These are phyloP conservation scores for Drosophila navojoa DNA, from an alignment of 1,140 invertebrate species.

Conservation along the genomic window DNA sequence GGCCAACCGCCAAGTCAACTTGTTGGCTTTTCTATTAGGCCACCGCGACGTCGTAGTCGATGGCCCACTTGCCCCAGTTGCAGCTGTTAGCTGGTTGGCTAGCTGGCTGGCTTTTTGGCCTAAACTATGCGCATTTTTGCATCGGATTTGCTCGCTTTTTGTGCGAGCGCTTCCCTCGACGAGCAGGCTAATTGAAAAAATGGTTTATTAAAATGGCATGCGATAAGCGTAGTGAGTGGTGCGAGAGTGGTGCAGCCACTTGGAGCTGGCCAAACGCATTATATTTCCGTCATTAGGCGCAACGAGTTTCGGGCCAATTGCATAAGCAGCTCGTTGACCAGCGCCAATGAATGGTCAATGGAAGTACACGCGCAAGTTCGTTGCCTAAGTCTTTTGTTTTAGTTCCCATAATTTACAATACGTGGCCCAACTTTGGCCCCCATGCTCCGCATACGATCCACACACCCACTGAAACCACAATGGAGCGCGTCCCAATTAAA, in stretches of 20 bases:
- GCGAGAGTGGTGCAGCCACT: neutral
- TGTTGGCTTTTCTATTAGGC: conserved; percentile 53
- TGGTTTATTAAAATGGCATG: conserved; percentile 71
- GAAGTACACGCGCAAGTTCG: conserved; percentile 31
- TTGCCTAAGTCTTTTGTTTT: conserved; percentile 62
- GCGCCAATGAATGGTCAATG: conserved; percentile 19
- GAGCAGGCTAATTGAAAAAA: conserved; percentile 72
- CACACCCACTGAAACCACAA: conserved; percentile 17
- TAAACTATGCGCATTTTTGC: conserved; percentile 51
- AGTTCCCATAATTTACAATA: conserved; percentile 49
- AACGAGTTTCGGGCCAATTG: conserved; percentile 56
- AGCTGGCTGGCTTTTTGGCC: conserved; percentile 39
- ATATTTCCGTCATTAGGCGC: conserved; percentile 74
- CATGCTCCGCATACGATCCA: conserved; percentile 12
- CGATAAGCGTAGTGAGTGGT: conserved; percentile 34
- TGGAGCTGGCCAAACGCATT: conserved; percentile 49
- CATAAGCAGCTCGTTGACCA: conserved; percentile 27
- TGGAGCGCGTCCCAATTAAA: conserved; percentile 68
- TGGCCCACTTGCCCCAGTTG: conserved; percentile 51
- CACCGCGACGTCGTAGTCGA: conserved; percentile 41
- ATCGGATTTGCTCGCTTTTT: conserved; percentile 45
- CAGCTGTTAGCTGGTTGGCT: conserved; percentile 24
- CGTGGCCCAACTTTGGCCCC: conserved; percentile 41
- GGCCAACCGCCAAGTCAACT: conserved; percentile 22
- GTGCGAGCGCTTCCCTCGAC: conserved; percentile 20